Evolutionary conservation across 2,888 invertebrate genomes (phyloP), one percentile per base, ranked within the genome.

Genomic region (Cerceris rybyensis): DNA sequence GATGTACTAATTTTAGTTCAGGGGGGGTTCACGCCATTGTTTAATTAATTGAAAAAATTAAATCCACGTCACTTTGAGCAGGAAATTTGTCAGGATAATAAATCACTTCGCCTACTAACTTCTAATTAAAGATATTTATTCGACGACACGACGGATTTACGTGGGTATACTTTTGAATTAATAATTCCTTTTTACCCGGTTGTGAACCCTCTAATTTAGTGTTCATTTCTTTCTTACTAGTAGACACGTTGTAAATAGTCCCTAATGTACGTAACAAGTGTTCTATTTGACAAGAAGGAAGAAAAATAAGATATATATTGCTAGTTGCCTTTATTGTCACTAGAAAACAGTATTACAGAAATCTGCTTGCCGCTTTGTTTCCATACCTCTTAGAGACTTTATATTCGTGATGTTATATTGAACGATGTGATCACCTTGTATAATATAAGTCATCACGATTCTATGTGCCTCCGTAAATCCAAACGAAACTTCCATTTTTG

Each of bases 131-230:
- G 4, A 28, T 2, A 2, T 2, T 28, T 28, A 4, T 28, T 28
- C 28, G 28, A 4, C 28, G 28, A 28, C 4, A 28, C 28, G 28
- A 4, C 28, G 28, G 4, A 28, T 28, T 28, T 28, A 28, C 28
- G 28, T 28, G 28, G 28, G 28, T 28, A 28, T 28, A 28, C 28
- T 28, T 28, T 28, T 4, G 28, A 28, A 2, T 28, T 28, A 28
- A 28, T 28, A 2, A 28, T 28, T 28, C 28, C 28, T 52, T 50
- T 39, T 13, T 39, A 17, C 60, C 43, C 42, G 46, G 52, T 65
- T 61, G 81, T 81, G 80, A 80, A 77, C 77, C 70, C 81, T 70
- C 77, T 49, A 14, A 74, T 58, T 28, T 11, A 43, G 52, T 42
- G 50, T 77, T 77, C 58, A 70, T 59, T 50, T 50, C 0, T 46